A percentile compares a stretch with the other conserved stretches of the same genome.
Evolutionary conservation across 2,888 invertebrate species (phyloP).

Genomic region (Gastrophysa polygoni): DNA sequence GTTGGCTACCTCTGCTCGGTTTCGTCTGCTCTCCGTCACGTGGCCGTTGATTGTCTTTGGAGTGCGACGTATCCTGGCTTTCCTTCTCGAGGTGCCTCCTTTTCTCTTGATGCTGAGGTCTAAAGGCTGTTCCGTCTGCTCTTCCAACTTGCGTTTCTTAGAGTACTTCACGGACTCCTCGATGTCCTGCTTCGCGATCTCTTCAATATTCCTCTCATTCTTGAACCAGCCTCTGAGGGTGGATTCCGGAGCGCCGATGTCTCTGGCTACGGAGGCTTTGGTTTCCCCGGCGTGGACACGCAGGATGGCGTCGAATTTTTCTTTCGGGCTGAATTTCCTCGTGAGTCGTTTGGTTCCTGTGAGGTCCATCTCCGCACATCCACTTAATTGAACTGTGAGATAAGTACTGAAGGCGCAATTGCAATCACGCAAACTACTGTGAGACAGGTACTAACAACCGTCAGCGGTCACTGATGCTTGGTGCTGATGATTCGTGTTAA

Average conservation of each 20-base stretch:
- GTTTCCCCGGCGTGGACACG: conserved; percentile 85
- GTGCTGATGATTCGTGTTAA: no score
- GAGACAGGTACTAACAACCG: no score
- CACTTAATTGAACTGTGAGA: no score
- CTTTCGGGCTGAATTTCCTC: conserved; percentile 75
- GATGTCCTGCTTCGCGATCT: conserved; percentile 74
- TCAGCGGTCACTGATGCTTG: no score
- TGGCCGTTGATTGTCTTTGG: no score
- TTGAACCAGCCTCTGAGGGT: conserved; percentile 89
- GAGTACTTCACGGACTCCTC: conserved; percentile 63
- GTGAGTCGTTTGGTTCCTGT: conserved; percentile 85
- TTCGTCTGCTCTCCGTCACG: conserved; percentile 49
- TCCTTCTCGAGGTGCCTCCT: no score
- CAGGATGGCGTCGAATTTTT: conserved; percentile 82
- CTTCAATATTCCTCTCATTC: conserved; percentile 77
- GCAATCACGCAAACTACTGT: no score
- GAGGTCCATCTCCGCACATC: no score
- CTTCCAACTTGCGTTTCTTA: conserved; percentile 44
- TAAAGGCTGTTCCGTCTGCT: conserved; percentile 47
- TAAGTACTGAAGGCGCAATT: no score
- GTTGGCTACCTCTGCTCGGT: conserved; percentile 59
- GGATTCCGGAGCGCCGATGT: conserved; percentile 86
- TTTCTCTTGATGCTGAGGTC: conserved; percentile 48
- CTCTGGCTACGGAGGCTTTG: conserved; percentile 83
- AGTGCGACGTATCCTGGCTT: no score